phyloP scores from a whole-genome alignment of 2,888 invertebrate genomes.

The Amphipoea lucens region DNA sequence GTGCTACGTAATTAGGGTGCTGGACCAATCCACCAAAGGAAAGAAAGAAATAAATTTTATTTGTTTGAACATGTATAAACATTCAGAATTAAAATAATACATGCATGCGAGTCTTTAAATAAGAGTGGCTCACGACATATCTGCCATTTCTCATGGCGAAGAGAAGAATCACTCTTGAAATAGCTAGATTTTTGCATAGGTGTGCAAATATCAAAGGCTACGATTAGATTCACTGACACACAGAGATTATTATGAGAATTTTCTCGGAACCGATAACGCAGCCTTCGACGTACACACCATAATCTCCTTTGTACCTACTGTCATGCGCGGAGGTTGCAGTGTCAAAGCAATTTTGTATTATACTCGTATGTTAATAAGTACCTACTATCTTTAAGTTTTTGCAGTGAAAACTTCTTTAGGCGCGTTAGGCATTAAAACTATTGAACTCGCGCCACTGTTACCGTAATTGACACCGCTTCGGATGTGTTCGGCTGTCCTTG shows the following conservation, averaged over 20 bases:
- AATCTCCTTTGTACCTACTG: constrained; percentile 29
- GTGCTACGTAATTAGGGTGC: too few species aligned
- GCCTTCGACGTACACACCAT: constrained; percentile 35
- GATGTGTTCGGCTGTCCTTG: too few species aligned
- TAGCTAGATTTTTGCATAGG: background rate
- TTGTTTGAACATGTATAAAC: too few species aligned
- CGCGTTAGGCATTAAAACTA: too few species aligned
- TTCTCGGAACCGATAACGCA: constrained; percentile 53
- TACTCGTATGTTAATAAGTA: background rate
- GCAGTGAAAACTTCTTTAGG: too few species aligned
- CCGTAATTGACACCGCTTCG: too few species aligned
- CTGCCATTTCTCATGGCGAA: too few species aligned
- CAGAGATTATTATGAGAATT: constrained; percentile 43
- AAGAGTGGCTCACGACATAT: too few species aligned
- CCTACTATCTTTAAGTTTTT: background rate
- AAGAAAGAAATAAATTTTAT: background rate
- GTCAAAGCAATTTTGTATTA: constrained; percentile 44
- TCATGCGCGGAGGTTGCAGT: constrained; percentile 28
- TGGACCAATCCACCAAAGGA: background rate
- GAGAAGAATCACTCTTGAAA: background rate
- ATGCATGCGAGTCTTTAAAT: too few species aligned
- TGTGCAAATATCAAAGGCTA: constrained; percentile 1
- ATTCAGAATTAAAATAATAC: too few species aligned
- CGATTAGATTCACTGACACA: constrained; percentile 41
- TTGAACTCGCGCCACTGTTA: too few species aligned